Evolutionary conservation across 2,888 invertebrate genomes (phyloP).

Genomic region (Coenonympha arcania): DNA sequence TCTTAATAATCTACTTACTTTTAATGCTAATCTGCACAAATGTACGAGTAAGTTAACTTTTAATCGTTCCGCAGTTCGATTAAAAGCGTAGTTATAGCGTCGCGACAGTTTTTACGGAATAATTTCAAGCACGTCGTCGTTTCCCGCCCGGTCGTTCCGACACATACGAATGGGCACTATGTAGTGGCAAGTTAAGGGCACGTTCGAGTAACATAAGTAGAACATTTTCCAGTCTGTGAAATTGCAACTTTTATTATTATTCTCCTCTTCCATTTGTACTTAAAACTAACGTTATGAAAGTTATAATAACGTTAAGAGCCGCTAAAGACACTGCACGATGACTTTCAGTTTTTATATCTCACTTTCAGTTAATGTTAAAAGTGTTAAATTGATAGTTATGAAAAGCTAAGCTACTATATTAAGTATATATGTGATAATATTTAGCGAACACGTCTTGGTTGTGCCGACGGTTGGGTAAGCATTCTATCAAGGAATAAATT

Average conservation of each 20-base stretch:
- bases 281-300: constrained; percentile 15
- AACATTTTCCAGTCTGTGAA: constrained; percentile 29
- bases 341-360: too few species aligned
- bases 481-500: too few species aligned
- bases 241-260: constrained; percentile 27
- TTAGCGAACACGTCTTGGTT: too few species aligned
- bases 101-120: constrained; percentile 12
- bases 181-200: constrained; percentile 33
- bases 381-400: too few species aligned
- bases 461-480: too few species aligned
- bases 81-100: constrained; percentile 2
- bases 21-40: too few species aligned
- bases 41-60: too few species aligned
- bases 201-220: constrained; percentile 30
- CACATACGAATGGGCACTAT: constrained; percentile 37
- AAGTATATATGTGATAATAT: too few species aligned
- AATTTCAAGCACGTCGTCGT: constrained; percentile 33
- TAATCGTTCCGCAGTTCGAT: too few species aligned
- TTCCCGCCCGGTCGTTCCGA: constrained; percentile 32
- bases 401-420: too few species aligned
- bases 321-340: neutral
- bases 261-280: constrained; percentile 21
- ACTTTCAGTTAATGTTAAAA: too few species aligned
- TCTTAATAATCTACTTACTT: too few species aligned
- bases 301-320: constrained; percentile 8